These are phyloP conservation scores for Drosophila elegans DNA, from an alignment of 1,140 invertebrate genomes.

Conservation along the genomic window DNA sequence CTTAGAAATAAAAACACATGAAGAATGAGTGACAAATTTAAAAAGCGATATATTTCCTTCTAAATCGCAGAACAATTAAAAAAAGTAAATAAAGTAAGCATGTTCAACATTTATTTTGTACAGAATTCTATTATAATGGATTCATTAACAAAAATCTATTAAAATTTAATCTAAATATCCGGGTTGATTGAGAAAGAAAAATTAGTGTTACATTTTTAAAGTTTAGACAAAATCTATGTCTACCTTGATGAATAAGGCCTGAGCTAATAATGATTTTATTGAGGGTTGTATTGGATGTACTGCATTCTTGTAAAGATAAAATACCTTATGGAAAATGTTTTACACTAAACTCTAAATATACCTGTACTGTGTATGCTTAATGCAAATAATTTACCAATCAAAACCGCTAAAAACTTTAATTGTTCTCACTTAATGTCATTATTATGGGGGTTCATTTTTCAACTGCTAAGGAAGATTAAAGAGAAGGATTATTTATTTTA, in stretches of 20 bases:
- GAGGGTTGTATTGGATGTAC: slow-evolving; percentile 16
- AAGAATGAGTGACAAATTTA: neutral
- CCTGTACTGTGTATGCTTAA: slow-evolving; percentile 39
- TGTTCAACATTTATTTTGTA: neutral
- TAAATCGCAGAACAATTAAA: neutral
- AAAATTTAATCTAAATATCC: neutral
- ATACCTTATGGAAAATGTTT: slow-evolving; percentile 30
- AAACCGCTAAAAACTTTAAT: slow-evolving; percentile 55
- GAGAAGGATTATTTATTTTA: slow-evolving; percentile 52
- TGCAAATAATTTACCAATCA: slow-evolving; percentile 66
- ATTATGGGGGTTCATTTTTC: slow-evolving; percentile 35
- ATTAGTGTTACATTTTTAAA: neutral
- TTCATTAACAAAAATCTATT: slow-evolving; percentile 2
- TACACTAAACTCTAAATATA: slow-evolving; percentile 38
- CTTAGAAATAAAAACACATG: slow-evolving; percentile 1
- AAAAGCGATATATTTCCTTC: neutral
- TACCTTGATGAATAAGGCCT: slow-evolving; percentile 35
- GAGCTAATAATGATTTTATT: slow-evolving; percentile 29
- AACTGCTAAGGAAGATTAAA: slow-evolving; percentile 67
- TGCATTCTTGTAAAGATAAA: slow-evolving; percentile 26
- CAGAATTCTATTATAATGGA: neutral
- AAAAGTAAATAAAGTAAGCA: slow-evolving; percentile 8
- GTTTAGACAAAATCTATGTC: slow-evolving; percentile 12
- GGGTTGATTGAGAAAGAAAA: neutral
- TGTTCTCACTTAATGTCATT: slow-evolving; percentile 27